These are phyloP conservation scores for Theristicus caerulescens DNA, from an alignment of 2,113 vertebrate genomes.

Conservation along the genomic window DNA sequence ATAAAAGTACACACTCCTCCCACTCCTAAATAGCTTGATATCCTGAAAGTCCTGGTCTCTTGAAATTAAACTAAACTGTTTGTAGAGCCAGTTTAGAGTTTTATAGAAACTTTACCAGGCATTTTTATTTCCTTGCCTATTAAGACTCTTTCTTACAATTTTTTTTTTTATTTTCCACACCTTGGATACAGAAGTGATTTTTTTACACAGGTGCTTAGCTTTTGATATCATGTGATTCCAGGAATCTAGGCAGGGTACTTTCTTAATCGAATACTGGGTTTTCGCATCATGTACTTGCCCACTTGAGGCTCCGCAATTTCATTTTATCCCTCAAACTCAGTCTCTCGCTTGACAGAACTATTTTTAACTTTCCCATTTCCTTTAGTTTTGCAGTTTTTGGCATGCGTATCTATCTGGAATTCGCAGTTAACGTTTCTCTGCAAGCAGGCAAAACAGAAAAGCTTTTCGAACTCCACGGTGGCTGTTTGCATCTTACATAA, in stretches of 20 bases:
- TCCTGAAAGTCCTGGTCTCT: constrained; percentile 23
- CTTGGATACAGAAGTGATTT: constrained; percentile 13
- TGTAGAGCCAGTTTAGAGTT: constrained; percentile 48
- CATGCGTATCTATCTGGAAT: not conserved
- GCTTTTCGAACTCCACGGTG: not conserved
- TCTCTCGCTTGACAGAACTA: not conserved
- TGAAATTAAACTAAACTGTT: constrained; percentile 48
- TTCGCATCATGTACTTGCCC: not conserved
- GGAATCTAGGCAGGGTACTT: constrained; percentile 47
- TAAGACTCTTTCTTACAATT: not conserved
- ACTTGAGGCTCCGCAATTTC: not conserved
- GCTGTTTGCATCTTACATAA: not conserved
- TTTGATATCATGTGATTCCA: constrained; percentile 50
- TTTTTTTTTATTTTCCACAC: not conserved
- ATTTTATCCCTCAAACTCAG: not conserved
- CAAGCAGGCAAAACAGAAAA: not conserved
- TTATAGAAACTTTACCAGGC: constrained; percentile 37
- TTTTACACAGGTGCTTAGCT: constrained; percentile 57
- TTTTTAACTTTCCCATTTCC: not conserved
- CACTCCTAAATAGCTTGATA: not conserved
- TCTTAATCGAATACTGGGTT: constrained; percentile 32
- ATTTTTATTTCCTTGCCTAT: constrained; percentile 21
- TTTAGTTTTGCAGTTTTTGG: not conserved
- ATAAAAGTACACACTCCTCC: not conserved
- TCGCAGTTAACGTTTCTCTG: not conserved